Conservation (phyloP, 2,113 vertebrate species). For the Orcinus orca region DNA sequence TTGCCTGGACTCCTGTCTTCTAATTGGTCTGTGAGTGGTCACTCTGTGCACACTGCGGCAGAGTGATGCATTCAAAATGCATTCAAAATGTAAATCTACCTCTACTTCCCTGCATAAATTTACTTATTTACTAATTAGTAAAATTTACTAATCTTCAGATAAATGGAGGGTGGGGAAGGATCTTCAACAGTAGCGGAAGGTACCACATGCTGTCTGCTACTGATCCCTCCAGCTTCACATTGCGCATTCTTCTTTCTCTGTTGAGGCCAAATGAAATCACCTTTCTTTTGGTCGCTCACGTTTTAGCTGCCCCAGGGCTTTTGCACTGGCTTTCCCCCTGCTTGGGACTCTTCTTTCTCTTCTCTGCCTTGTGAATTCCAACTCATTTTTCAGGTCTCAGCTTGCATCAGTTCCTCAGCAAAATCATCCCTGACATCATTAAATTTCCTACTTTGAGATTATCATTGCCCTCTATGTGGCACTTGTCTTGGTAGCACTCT, state of each 20-base stretch:
- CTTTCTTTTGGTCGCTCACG: background rate
- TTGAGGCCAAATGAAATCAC: background rate
- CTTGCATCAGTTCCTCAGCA: background rate
- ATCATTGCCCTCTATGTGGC: background rate
- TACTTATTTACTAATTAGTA: too few relatives aligned
- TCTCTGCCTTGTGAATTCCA: background rate
- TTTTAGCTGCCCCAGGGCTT: background rate
- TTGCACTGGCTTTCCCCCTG: background rate
- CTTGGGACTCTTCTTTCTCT: background rate
- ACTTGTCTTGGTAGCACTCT: background rate
- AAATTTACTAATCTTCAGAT: background rate
- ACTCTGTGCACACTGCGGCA: background rate
- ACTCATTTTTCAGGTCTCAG: background rate
- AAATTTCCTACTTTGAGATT: background rate
- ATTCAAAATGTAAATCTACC: background rate
- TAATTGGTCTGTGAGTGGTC: background rate
- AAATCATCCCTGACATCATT: background rate
- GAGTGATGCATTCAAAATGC: background rate
- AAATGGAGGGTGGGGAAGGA: background rate
- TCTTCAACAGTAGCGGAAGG: background rate
- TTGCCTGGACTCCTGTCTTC: background rate
- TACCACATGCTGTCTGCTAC: rapidly evolving
- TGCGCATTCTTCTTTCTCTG: background rate
- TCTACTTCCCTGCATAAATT: background rate
- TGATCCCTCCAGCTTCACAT: background rate